Evolutionary conservation across 2,888 invertebrate genomes (phyloP).

Genomic region (Molanna angustata): DNA sequence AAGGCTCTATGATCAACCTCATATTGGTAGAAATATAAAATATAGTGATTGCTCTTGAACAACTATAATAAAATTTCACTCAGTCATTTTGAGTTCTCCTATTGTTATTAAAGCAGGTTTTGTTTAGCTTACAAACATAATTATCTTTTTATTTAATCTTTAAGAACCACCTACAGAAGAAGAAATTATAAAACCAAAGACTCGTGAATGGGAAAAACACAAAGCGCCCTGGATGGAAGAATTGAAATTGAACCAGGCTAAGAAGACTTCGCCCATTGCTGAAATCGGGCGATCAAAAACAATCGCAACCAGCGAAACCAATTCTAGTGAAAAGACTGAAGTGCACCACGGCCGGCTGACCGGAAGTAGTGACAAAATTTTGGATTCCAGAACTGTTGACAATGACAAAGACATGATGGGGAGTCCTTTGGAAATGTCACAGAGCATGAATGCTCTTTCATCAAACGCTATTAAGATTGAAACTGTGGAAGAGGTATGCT

Average conservation of each 20-base stretch:
- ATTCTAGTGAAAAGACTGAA: slow-evolving; percentile 34
- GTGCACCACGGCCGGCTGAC: slow-evolving; percentile 32
- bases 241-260: slow-evolving; percentile 73
- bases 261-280: slow-evolving; percentile 53
- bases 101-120: no score
- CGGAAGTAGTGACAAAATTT: slow-evolving; percentile 41
- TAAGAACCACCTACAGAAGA: slow-evolving; percentile 19
- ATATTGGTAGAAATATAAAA: no score
- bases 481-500: slow-evolving; percentile 46
- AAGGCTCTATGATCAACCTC: no score
- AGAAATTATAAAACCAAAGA: slow-evolving; percentile 59
- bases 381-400: slow-evolving; percentile 49
- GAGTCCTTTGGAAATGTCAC: slow-evolving; percentile 50
- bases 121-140: background rate
- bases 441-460: slow-evolving; percentile 52
- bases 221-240: slow-evolving; percentile 81
- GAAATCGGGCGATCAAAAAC: slow-evolving; percentile 41
- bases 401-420: slow-evolving; percentile 46
- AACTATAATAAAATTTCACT: no score
- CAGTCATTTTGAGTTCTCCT: no score
- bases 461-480: slow-evolving; percentile 49
- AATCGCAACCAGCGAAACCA: slow-evolving; percentile 39
- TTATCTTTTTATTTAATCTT: slow-evolving; percentile 3
- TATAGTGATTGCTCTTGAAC: no score
- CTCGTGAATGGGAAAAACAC: slow-evolving; percentile 70